phyloP scores from a whole-genome alignment of 2,113 vertebrate genomes.

The Nesoenas mayeri region DNA sequence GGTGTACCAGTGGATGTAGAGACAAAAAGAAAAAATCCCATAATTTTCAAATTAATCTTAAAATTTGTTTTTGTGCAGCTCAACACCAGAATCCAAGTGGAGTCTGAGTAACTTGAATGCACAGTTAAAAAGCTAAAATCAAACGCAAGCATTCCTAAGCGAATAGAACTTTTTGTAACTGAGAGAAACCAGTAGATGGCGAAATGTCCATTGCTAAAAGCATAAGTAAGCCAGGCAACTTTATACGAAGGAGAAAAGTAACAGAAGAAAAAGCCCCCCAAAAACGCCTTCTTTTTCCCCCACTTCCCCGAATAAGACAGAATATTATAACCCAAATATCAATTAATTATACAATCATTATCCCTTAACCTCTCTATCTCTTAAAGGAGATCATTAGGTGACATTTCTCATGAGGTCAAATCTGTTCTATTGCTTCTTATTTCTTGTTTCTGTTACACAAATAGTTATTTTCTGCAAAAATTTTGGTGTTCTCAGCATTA shows the following conservation, averaged over 20 bases:
- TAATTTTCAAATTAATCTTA: neutral
- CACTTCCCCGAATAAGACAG: neutral
- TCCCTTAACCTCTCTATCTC: neutral
- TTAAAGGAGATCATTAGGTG: neutral
- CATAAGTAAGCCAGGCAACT: neutral
- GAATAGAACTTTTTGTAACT: neutral
- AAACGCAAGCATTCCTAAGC: neutral
- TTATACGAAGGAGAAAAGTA: rapidly evolving
- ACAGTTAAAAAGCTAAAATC: neutral
- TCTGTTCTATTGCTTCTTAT: neutral
- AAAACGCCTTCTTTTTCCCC: neutral
- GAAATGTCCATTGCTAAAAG: slow-evolving; percentile 54
- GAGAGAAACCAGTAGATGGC: slow-evolving; percentile 74
- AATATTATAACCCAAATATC: neutral
- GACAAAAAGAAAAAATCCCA: neutral
- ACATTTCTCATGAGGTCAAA: neutral
- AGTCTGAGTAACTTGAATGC: neutral
- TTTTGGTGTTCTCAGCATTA: neutral
- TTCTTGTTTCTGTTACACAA: neutral
- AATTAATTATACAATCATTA: neutral
- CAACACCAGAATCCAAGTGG: neutral
- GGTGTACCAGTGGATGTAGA: neutral
- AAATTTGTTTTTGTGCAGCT: neutral
- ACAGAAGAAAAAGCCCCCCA: neutral
- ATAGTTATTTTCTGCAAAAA: neutral